Percentiles rank a stretch among this genome's conserved stretches.
Evolutionary conservation across 2,888 invertebrate genomes (phyloP).

Genomic region (Euclidia mi): DNA sequence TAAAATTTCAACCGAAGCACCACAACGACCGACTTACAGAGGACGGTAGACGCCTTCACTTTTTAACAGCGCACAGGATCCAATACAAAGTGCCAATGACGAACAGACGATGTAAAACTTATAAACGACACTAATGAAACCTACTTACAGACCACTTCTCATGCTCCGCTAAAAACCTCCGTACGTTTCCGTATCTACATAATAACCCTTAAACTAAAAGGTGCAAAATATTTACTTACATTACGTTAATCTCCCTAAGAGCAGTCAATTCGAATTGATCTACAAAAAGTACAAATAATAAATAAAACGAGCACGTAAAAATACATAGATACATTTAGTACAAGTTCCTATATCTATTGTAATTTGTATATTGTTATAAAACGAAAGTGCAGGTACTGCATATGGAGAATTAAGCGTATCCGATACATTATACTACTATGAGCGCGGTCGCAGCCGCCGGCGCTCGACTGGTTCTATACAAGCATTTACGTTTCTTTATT

Average conservation of each 20-base stretch:
- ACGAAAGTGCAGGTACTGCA: slow-evolving; percentile 84
- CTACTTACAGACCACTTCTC: slow-evolving; percentile 49
- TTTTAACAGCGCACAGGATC: slow-evolving; percentile 33
- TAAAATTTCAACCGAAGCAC: slow-evolving; percentile 34
- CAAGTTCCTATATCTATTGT: slow-evolving; percentile 75
- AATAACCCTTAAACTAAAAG: slow-evolving; percentile 75
- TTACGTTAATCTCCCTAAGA: slow-evolving; percentile 84
- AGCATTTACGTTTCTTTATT: slow-evolving; percentile 16
- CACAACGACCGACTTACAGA: slow-evolving; percentile 23
- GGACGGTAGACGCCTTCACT: slow-evolving; percentile 2
- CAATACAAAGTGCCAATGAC: slow-evolving; percentile 57
- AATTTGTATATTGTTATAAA: slow-evolving; percentile 82
- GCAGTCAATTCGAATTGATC: slow-evolving; percentile 86
- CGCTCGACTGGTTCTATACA: slow-evolving; percentile 3
- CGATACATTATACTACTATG: slow-evolving; percentile 62
- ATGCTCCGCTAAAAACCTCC: slow-evolving; percentile 46
- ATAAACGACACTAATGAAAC: slow-evolving; percentile 55
- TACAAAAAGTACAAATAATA: slow-evolving; percentile 82
- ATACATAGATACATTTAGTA: slow-evolving; percentile 74
- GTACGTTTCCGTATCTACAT: slow-evolving; percentile 55
- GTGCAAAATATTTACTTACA: slow-evolving; percentile 81
- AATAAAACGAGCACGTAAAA: slow-evolving; percentile 79
- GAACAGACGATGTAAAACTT: slow-evolving; percentile 60
- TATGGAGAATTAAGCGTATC: slow-evolving; percentile 83
- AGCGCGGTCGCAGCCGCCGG: slow-evolving; percentile 40